Evolutionary conservation across 1,140 invertebrate species (phyloP).

Genomic region (silkworm (Bombyx mori)): DNA sequence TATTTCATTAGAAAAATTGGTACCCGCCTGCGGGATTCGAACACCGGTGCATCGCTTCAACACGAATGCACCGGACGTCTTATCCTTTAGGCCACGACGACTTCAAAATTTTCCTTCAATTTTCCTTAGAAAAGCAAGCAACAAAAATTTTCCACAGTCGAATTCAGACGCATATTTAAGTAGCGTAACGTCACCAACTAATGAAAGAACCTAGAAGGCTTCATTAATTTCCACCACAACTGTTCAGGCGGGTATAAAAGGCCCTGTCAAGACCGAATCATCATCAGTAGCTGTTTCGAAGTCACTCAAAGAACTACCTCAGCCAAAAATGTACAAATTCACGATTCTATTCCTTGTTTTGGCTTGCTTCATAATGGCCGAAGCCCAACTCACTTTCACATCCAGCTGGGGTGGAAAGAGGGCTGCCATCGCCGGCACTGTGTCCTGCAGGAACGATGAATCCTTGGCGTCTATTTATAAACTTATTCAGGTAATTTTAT

Average conservation of each 20-base stretch:
- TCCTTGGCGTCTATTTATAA: conserved; percentile 43
- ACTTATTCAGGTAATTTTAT: conserved; percentile 43
- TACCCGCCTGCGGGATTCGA: too few relatives aligned
- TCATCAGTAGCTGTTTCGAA: neutral
- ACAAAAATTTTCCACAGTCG: too few relatives aligned
- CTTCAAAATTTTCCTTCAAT: too few relatives aligned
- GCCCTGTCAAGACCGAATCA: neutral
- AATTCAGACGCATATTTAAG: too few relatives aligned
- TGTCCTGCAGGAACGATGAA: conserved; percentile 44
- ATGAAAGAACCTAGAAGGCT: neutral
- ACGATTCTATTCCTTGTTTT: conserved; percentile 31
- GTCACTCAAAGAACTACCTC: neutral
- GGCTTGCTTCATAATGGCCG: conserved; percentile 30
- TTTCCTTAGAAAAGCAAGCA: too few relatives aligned
- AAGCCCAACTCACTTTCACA: conserved; percentile 54
- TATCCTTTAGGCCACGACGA: too few relatives aligned
- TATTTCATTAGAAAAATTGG: too few relatives aligned
- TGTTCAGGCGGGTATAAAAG: conserved; percentile 4
- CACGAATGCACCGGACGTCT: too few relatives aligned
- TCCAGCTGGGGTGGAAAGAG: conserved; percentile 58
- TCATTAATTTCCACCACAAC: conserved; percentile 1
- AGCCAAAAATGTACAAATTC: conserved; percentile 38
- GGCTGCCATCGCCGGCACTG: conserved; percentile 19
- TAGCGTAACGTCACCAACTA: neutral
- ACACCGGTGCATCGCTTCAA: too few relatives aligned